These are phyloP conservation scores for Camponotus floridanus DNA, from an alignment of 1,140 invertebrate species.

Conservation along the genomic window DNA sequence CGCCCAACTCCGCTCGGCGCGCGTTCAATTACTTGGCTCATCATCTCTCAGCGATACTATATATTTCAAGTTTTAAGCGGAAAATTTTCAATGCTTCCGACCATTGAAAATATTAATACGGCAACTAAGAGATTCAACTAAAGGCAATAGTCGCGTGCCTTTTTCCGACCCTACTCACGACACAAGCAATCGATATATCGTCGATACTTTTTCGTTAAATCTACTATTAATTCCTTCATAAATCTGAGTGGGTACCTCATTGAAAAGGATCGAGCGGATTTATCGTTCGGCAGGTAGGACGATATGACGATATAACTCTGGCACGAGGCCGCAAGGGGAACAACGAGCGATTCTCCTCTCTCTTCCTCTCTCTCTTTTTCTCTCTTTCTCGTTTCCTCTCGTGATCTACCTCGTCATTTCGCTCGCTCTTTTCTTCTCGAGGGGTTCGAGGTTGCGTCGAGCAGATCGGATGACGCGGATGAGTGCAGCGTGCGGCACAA, in stretches of 20 bases:
- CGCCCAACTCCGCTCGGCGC: slow-evolving; percentile 4
- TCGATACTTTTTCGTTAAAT: slow-evolving; percentile 68
- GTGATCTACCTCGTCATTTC: slow-evolving; percentile 13
- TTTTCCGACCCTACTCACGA: neutral
- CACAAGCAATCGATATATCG: slow-evolving; percentile 60
- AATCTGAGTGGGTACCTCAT: slow-evolving; percentile 69
- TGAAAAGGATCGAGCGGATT: slow-evolving; percentile 74
- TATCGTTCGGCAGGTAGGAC: slow-evolving; percentile 76
- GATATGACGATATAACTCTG: slow-evolving; percentile 78
- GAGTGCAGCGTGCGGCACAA: slow-evolving; percentile 76
- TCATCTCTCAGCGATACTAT: too few species aligned
- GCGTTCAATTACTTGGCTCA: slow-evolving; percentile 26
- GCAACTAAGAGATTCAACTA: neutral
- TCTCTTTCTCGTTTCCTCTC: slow-evolving; percentile 24
- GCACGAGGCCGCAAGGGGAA: slow-evolving; percentile 63
- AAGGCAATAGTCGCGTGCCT: neutral
- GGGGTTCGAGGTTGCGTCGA: slow-evolving; percentile 61
- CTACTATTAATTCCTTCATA: slow-evolving; percentile 75
- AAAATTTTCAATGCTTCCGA: neutral
- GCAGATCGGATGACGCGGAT: slow-evolving; percentile 73
- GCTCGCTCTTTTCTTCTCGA: slow-evolving; percentile 31
- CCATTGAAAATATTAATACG: neutral
- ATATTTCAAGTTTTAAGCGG: neutral
- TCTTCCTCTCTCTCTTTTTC: slow-evolving; percentile 5
- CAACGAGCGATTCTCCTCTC: neutral